phyloP scores from a whole-genome alignment of 2,797 vertebrate genomes.

The Momotus momota region DNA sequence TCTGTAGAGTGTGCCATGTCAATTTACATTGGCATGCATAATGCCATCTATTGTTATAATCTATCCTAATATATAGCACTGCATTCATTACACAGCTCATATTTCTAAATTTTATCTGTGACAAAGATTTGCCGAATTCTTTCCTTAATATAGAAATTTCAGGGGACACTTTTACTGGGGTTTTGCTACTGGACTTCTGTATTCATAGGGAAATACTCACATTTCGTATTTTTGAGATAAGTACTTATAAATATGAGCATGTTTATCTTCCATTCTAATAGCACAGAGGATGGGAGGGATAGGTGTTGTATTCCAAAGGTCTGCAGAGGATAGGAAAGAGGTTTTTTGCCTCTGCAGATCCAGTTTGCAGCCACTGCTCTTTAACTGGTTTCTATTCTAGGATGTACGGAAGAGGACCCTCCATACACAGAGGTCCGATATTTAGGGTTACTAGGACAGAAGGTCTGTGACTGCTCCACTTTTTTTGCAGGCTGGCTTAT shows the following conservation, averaged over 20 bases:
- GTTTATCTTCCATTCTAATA: not conserved
- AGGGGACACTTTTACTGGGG: rapidly evolving
- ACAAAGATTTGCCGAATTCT: not conserved
- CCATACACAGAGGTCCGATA: not conserved
- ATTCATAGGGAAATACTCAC: not conserved
- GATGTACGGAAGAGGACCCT: not conserved
- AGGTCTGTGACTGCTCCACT: not conserved
- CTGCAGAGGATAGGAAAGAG: not conserved
- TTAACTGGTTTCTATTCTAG: not conserved
- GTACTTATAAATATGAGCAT: not conserved
- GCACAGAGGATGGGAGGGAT: not conserved
- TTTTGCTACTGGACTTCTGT: not conserved
- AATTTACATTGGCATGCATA: not conserved
- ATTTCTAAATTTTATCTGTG: not conserved
- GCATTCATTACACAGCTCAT: not conserved
- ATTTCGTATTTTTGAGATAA: not conserved
- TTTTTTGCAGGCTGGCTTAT: not conserved
- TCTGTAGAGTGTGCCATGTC: not conserved
- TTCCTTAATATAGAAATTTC: not conserved
- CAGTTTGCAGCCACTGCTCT: not conserved
- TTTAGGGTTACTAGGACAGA: not conserved
- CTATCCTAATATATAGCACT: not conserved
- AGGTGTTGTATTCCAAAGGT: not conserved
- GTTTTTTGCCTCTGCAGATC: not conserved
- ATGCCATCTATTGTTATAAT: not conserved